Base-by-base conservation (phyloP, 64 coral and sea anemone genomes). In the Hydrozoanthus tunicans region DNA sequence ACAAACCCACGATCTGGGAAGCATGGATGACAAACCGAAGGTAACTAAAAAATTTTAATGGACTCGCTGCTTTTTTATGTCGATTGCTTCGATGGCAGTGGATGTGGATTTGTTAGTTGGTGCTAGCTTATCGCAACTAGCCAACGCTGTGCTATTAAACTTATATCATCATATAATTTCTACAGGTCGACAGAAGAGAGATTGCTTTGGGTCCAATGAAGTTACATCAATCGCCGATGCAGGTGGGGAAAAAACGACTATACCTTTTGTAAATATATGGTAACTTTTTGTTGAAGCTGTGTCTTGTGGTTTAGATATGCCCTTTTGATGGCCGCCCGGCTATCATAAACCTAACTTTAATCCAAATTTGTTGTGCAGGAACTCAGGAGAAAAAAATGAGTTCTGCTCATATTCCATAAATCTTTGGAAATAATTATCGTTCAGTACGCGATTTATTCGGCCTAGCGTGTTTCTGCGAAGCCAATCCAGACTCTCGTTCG, bases 121-220 rank as follows among this genome's bases (percentile, higher is more conserved):
- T 67, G 23, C 57, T 73, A 70, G 51, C 64, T 90, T 62, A 70
- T 89, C 62, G 70, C 10, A 32, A 55, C 59, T 72, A 53, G 58
- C 65, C 70, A 70, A 60, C 23, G 59, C 67, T 71, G 59, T 67
- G 23, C 15, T 79, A 70, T 74, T 82, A 66, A 88, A 77, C 77
- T 59, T 94, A 68, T 93, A 58, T 85, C 5, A 62, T 65, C 76
- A 73, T 64, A 69, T 84, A 59, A 69, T 90, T 94, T 90, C 64
- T 90, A 80, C 94, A 99, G 97, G 91, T 70, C 58, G 97, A 96
- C 27, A 99, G 91, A 70, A 95, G 80, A 90, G 97, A 94, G 84
- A 78, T 99, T 91, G 92, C 79, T 62, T 74, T 96, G 9, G 97
- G 97, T 58, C 97, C 97, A 23, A 99, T 99, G 97, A 99, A 99